Evolutionary conservation across 92 coral and sea anemone genomes (phyloP).

Genomic region (Isaurus tuberculatus): DNA sequence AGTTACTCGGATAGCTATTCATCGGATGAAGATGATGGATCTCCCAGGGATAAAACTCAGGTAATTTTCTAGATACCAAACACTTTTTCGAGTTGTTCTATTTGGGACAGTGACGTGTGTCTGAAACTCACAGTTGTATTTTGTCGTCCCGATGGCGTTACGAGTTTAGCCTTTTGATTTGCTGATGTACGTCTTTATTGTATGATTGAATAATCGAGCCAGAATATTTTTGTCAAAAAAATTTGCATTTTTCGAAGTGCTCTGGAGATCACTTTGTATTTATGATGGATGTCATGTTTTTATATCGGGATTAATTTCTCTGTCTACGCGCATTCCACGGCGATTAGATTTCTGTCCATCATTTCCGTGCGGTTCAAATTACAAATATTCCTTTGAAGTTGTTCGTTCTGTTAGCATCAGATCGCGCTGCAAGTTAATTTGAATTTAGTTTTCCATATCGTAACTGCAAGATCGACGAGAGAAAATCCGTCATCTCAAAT

Average conservation of each 20-base stretch:
- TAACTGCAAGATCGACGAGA: not conserved
- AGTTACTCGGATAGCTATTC: conserved; percentile 99
- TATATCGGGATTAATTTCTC: not conserved
- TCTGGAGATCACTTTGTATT: not conserved
- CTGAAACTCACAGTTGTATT: not conserved
- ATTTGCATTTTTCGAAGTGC: not conserved
- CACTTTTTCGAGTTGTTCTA: not conserved
- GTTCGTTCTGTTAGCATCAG: not conserved
- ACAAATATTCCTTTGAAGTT: not conserved
- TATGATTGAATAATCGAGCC: not conserved
- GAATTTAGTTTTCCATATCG: not conserved
- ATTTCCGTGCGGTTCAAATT: conserved; percentile 6
- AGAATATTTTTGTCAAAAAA: not conserved
- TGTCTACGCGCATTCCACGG: not conserved
- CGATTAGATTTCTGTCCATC: not conserved
- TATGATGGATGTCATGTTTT: not conserved
- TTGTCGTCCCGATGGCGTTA: not conserved
- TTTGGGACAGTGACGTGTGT: conserved; percentile 2
- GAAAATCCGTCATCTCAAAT: not conserved
- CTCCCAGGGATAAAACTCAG: conserved; percentile 97
- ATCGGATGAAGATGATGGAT: conserved; percentile 97
- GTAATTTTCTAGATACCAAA: conserved; percentile 42
- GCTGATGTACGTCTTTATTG: not conserved
- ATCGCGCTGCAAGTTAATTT: not conserved
- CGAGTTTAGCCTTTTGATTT: not conserved